Evolutionary conservation across 1,140 invertebrate genomes (phyloP), one percentile per base, ranked within the genome.

Genomic region (Uloborus diversus): DNA sequence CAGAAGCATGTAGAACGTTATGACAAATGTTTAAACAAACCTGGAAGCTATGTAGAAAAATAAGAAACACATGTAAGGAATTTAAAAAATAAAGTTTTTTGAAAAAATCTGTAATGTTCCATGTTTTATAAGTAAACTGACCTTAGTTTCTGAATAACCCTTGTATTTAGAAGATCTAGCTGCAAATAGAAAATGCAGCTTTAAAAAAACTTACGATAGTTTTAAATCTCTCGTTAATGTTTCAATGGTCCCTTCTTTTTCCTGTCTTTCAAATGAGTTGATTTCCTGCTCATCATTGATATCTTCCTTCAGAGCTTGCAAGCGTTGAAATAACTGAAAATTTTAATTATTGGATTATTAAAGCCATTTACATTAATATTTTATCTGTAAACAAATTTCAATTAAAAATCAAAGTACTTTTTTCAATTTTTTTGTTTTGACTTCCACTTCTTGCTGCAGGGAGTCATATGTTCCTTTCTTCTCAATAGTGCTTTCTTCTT

Each of bases 371-470:
- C n/a, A n/a, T n/a, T n/a, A n/a, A n/a, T n/a, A n/a, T n/a, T n/a
- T n/a, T n/a, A n/a, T n/a, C n/a, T n/a, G n/a, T n/a, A n/a, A n/a
- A n/a, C n/a, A n/a, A n/a, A n/a, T n/a, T n/a, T n/a, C n/a, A n/a
- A n/a, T n/a, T n/a, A n/a, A n/a, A n/a, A n/a, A n/a, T n/a, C n/a
- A 23, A 30, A 4, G 25, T 33, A 81, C 69, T 83, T 89, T 93
- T 83, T 93, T 93, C 30, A 94, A 87, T 88, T 96, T 94, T 83
- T 93, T 93, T n/a, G 94, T 94, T 86, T 97, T 97, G 27, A 93
- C 90, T 86, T 97, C 96, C 2, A 97, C 94, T 87, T 97, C 95
- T 86, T 96, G 94, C 85, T 96, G 94, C 25, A 97, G 87, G 68
- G 92, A 94, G 13, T 92, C 90, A 85, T 94, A 97, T 0, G 94